These are phyloP conservation scores for Hydropotes inermis DNA, from an alignment of 2,113 vertebrate genomes.

Conservation along the genomic window DNA sequence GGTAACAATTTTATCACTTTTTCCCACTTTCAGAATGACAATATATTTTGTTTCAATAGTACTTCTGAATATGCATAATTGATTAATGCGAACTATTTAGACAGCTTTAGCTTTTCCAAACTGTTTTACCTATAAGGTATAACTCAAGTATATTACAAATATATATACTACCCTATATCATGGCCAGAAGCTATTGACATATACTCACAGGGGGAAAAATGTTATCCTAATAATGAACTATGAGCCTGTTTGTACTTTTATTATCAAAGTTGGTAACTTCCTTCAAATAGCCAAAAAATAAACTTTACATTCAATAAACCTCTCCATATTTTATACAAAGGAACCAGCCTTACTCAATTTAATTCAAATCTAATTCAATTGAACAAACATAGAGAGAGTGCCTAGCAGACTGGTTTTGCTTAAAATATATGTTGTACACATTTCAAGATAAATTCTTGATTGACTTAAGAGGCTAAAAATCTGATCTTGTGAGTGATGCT, in stretches of 20 bases:
- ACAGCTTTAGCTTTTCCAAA: background rate
- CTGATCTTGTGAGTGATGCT: background rate
- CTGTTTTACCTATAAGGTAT: background rate
- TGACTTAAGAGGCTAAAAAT: background rate
- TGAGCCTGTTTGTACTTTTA: background rate
- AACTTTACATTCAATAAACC: background rate
- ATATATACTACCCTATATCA: background rate
- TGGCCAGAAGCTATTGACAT: background rate
- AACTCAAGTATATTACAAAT: background rate
- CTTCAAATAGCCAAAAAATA: conserved; percentile 19
- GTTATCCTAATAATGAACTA: background rate
- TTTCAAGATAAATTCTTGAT: background rate
- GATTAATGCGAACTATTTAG: background rate
- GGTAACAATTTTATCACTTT: background rate
- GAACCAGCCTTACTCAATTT: background rate
- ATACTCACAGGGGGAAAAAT: background rate
- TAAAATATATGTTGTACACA: background rate
- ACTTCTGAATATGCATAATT: background rate
- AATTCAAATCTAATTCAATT: conserved; percentile 44
- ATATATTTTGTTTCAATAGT: background rate
- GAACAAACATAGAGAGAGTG: conserved; percentile 5
- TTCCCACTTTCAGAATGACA: background rate
- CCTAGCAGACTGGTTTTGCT: background rate
- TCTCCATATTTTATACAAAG: conserved; percentile 39
- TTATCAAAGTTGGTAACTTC: conserved; percentile 31